These are phyloP conservation scores for Premnoplex brunnescens DNA, from an alignment of 2,797 vertebrate genomes.

Conservation along the genomic window DNA sequence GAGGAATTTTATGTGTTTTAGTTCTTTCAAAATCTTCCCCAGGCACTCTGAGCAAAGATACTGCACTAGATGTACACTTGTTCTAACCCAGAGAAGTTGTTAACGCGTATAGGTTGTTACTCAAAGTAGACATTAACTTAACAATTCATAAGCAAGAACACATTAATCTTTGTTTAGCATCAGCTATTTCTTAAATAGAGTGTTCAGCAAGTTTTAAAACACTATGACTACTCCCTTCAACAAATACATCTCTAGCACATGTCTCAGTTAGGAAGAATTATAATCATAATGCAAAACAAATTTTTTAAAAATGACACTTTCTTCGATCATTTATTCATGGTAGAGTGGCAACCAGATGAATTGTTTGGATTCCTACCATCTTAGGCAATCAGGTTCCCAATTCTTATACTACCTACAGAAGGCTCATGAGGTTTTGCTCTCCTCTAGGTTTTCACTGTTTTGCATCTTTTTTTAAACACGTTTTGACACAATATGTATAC, in stretches of 20 bases:
- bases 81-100: not conserved
- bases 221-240: not conserved
- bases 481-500: not conserved
- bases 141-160: not conserved
- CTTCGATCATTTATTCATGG: not conserved
- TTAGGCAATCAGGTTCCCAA: not conserved
- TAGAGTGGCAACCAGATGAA: not conserved
- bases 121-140: not conserved
- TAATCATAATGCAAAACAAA: not conserved
- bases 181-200: not conserved
- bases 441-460: not conserved
- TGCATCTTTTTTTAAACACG: not conserved
- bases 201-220: constrained; percentile 11
- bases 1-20: not conserved
- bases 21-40: not conserved
- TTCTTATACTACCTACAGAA: not conserved
- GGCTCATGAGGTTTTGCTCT: not conserved
- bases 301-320: not conserved
- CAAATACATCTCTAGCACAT: not conserved
- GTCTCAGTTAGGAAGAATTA: not conserved
- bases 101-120: not conserved
- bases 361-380: not conserved
- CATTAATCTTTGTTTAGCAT: not conserved
- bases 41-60: not conserved
- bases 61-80: not conserved